Base-by-base conservation (phyloP, 2,113 vertebrate genomes). In the Microcebus tavaratra region DNA sequence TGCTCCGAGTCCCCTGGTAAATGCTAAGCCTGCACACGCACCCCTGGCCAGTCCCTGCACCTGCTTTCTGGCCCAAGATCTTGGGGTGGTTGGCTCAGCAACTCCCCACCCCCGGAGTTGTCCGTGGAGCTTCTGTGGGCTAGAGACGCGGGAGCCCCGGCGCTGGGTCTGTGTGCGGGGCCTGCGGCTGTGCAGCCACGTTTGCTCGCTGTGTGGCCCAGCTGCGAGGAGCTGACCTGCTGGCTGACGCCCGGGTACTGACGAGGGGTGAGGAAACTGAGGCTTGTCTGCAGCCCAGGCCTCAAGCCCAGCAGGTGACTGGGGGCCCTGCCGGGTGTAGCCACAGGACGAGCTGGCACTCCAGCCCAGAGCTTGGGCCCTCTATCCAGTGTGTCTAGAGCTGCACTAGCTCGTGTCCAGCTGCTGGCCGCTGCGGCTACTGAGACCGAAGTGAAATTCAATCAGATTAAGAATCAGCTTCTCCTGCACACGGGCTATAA, bases 371-470 rank as follows among this genome's bases (percentile, higher is more conserved):
- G 34, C 36, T 27, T 20, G 39, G 31, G 53, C 34, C 14, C 7
- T 45, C 82, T 1, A 7, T 15, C n/a, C 61, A 6, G 5, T 20
- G 59, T 10, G 25, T 31, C 73, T 6, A 18, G 21, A 63, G 53
- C 31, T 27, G 23, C 3, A 13, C 14, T 17, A 1, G 11, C 36
- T 2, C 11, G 0, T 10, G 7, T 3, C 31, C 31, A 6, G 7
- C 53, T 21, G 34, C 14, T 20, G 36, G 17, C 72, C 55, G 31
- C 3, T 3, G 0, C 5, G 29, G 36, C 70, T 34, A 48, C 29
- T 78, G 81, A 29, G 7, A 72, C 29, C 45, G 42, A 39, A 94
- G 45, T 50, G 7, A 39, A 68, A 59, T 39, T 57, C 13, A 57
- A 1, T 55, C 8, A 14, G 59, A 48, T 67, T 27, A 36, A 36